Evolutionary conservation across 2,888 invertebrate genomes (phyloP).

Genomic region (Patella pellucida): DNA sequence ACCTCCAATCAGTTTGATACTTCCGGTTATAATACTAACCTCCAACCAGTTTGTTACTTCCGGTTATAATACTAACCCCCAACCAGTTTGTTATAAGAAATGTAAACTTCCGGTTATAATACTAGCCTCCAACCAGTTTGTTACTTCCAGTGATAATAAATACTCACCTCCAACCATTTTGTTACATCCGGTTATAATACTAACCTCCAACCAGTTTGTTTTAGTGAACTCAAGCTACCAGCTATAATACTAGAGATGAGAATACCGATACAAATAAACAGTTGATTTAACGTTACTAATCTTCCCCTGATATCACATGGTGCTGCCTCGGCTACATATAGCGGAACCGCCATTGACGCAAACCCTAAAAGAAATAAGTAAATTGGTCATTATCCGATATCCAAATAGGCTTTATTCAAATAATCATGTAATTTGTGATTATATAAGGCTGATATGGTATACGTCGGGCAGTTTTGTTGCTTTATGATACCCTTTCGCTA

Average conservation of each 20-base stretch:
- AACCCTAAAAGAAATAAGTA: constrained; percentile 61
- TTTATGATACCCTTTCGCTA: too few species aligned
- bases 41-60: too few species aligned
- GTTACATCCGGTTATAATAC: neutral
- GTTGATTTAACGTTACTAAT: constrained; percentile 72
- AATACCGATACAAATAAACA: constrained; percentile 73
- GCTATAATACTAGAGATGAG: constrained; percentile 71
- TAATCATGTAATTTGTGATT: neutral
- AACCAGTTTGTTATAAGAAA: too few species aligned
- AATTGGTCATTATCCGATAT: too few species aligned
- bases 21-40: too few species aligned
- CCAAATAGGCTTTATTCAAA: neutral
- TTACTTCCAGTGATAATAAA: too few species aligned
- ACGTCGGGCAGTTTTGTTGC: too few species aligned
- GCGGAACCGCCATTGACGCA: constrained; percentile 74
- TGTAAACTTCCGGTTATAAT: too few species aligned
- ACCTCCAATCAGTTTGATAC: too few species aligned
- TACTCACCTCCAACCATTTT: too few species aligned
- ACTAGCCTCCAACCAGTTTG: constrained; percentile 73
- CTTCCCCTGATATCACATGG: constrained; percentile 72
- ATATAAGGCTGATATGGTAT: too few species aligned
- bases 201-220: constrained; percentile 73
- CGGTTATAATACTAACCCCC: too few species aligned
- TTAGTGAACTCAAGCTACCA: constrained; percentile 71
- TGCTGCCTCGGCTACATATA: constrained; percentile 74